Base-by-base conservation (phyloP, 2,888 invertebrate species). In the Thumatha senex region DNA sequence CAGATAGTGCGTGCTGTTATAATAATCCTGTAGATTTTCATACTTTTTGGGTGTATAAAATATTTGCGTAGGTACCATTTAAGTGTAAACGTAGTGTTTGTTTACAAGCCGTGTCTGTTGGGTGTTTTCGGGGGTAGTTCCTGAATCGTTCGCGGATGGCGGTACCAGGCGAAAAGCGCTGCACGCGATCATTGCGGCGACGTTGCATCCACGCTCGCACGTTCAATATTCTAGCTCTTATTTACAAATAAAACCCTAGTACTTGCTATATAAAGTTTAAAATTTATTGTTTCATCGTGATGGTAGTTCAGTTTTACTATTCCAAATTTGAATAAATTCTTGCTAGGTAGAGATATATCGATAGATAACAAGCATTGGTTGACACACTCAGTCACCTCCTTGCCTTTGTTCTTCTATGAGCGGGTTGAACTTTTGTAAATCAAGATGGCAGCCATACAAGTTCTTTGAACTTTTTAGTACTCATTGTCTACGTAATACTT, bases 141-240 rank as follows among this genome's bases (percentile, higher is more conserved):
- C 84, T 80, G 80, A 77, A 75, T 69, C 69, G 76, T 72, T 73
- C 75, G 83, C 66, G 79, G 82, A 75, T 82, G 89, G 86, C 76
- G 80, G 93, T 93, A 80, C 93, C 93, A 93, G 93, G 92, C 89
- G 53, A 57, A 56, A 65, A 48, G 67, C 24, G 72, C 73, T 84
- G 85, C 90, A 90, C 90, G 90, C 89, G 92, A 88, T 82, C 50
- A 47, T 52, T 57, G 58, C 70, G 70, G 51, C 63, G 52, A 47
- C 72, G 78, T 74, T 86, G 89, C 86, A 89, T 84, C 89, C 68
- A 76, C 72, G 54, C 61, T 41, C 54, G 56, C 71, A 50, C 55
- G 46, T 56, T 58, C 50, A 51, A 70, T 67, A 64, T 58, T 75
- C 65, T n/a, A n/a, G n/a, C n/a, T 63, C 59, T 50, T 65, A 72